These are phyloP conservation scores for Glareola pratincola DNA, from an alignment of 2,113 vertebrate genomes.

Conservation along the genomic window DNA sequence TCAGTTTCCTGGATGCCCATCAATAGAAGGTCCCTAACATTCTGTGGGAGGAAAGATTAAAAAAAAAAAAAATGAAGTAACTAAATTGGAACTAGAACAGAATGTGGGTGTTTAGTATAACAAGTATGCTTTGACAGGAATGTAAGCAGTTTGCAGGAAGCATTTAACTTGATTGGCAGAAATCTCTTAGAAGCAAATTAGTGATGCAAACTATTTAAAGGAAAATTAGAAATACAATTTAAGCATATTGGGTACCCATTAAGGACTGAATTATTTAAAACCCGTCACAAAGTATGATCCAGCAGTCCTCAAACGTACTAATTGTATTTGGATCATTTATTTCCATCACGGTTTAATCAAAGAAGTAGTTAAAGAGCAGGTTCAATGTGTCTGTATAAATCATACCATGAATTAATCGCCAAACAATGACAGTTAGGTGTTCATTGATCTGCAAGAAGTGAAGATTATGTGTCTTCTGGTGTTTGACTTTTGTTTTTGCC, in stretches of 20 bases:
- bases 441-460: background rate
- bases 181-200: slow-evolving; percentile 59
- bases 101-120: slow-evolving; percentile 35
- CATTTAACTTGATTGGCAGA: slow-evolving; percentile 58
- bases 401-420: background rate
- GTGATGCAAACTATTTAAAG: slow-evolving; percentile 62
- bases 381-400: background rate
- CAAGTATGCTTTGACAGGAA: slow-evolving; percentile 2
- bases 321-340: slow-evolving; percentile 6
- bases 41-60: background rate
- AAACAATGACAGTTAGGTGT: background rate
- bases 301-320: background rate
- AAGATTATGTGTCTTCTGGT: background rate
- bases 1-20: background rate
- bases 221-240: slow-evolving; percentile 67
- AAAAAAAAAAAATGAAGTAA: background rate
- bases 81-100: slow-evolving; percentile 23
- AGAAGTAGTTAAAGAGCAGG: background rate
- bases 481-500: background rate
- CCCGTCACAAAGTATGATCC: background rate
- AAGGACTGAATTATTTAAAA: slow-evolving; percentile 66
- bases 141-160: slow-evolving; percentile 37
- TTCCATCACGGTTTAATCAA: slow-evolving; percentile 8
- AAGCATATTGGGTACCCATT: slow-evolving; percentile 64
- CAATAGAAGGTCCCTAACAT: background rate